Percentiles rank a stretch among this genome's conserved stretches.
Evolutionary conservation across 1,140 invertebrate species (phyloP).

Genomic region (Drosophila azteca): DNA sequence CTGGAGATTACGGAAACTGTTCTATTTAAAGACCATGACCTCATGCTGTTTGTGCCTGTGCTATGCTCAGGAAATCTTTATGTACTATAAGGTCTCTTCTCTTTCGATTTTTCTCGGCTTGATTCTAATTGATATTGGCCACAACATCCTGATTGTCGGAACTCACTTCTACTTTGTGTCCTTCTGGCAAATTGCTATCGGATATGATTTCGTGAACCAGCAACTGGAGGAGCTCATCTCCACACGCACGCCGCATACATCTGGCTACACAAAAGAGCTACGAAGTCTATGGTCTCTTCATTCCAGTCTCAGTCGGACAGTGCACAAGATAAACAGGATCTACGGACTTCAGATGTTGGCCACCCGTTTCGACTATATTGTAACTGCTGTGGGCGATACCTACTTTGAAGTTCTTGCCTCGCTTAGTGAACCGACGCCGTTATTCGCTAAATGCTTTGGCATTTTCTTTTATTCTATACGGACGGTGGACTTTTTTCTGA

Average conservation of each 20-base stretch:
- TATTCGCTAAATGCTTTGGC: neutral
- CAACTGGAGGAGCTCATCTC: neutral
- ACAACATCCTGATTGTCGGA: slow-evolving; percentile 8
- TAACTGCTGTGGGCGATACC: slow-evolving; percentile 4
- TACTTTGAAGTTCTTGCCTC: slow-evolving; percentile 41
- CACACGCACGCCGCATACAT: neutral
- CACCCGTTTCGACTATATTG: slow-evolving; percentile 40
- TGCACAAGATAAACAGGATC: slow-evolving; percentile 24
- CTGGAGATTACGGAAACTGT: neutral
- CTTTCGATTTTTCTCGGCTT: neutral
- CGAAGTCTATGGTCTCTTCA: slow-evolving; percentile 38
- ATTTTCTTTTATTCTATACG: slow-evolving; percentile 1
- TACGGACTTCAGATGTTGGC: slow-evolving; percentile 35
- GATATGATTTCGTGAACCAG: slow-evolving; percentile 26
- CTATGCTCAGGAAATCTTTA: neutral
- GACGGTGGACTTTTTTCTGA: slow-evolving; percentile 36
- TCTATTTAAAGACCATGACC: slow-evolving; percentile 1
- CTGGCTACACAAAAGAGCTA: neutral
- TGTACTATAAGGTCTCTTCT: no score
- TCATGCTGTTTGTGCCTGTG: neutral
- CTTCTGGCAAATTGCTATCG: slow-evolving; percentile 39
- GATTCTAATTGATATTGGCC: neutral
- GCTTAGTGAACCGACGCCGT: neutral
- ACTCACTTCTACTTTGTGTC: slow-evolving; percentile 26
- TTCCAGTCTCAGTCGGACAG: slow-evolving; percentile 5